Evolutionary conservation across 2,797 vertebrate species (phyloP).

Genomic region (Platyrinchus mystaceus): DNA sequence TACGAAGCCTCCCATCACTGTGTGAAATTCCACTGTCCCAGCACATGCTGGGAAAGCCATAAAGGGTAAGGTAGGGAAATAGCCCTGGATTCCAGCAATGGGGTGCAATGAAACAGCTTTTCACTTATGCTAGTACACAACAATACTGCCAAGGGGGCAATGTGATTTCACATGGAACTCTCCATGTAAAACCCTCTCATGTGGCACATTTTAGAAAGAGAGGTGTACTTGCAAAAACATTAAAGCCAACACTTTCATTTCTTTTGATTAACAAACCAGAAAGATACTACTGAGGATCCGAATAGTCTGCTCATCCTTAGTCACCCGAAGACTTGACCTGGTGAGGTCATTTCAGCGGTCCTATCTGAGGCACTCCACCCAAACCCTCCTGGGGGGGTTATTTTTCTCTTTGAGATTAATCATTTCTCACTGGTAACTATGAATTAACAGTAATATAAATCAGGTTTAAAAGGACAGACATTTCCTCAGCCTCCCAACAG

Average conservation of each 20-base stretch:
- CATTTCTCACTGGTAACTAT: not conserved
- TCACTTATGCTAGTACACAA: accelerated
- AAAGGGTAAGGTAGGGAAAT: not conserved
- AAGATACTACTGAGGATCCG: not conserved
- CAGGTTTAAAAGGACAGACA: not conserved
- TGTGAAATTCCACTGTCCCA: not conserved
- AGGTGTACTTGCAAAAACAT: not conserved
- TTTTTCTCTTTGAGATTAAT: not conserved
- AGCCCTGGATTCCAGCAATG: not conserved
- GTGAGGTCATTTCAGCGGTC: not conserved
- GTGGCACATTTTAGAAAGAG: not conserved
- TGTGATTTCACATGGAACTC: not conserved
- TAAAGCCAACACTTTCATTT: not conserved
- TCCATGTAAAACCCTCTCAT: not conserved
- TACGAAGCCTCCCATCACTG: not conserved
- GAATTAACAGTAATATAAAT: not conserved
- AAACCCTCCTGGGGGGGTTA: not conserved
- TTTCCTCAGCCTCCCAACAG: not conserved
- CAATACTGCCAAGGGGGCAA: not conserved
- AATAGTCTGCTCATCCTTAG: not conserved
- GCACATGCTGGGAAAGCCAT: not conserved
- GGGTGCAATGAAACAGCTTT: not conserved
- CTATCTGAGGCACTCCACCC: not conserved
- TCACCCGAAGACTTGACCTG: not conserved
- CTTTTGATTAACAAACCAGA: not conserved